Base-by-base conservation (phyloP, 1,140 invertebrate species). In the Drosophila littoralis region DNA sequence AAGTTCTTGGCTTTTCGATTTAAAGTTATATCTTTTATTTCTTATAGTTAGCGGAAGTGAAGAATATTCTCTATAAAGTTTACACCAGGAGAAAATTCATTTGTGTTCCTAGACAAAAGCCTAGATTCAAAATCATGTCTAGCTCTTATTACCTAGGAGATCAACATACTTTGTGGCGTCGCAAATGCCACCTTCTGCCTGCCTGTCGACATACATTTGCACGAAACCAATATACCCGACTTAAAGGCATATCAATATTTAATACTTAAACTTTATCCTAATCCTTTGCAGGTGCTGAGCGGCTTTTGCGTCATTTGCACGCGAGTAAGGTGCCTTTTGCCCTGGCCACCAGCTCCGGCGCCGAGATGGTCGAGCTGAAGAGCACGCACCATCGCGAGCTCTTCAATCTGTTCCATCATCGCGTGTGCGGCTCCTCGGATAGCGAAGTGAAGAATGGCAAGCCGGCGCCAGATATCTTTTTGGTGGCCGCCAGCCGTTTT, bases 391-490 rank as follows among this genome's bases (percentile, higher is more conserved):
- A 98, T 86, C 93, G 94, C 45, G 94, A 97, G 35, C 82, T 98
- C 1, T 96, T 98, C 81, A 90, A 93, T 32, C 86, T 96, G 15
- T 98, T 98, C 90, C 93, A 96, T 81, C 98, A 98, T 90, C 94
- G 95, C 81, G 97, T 99, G 0, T 94, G 96, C 75, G 97, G 96
- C 1, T 96, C 96, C 52, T 95, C 96, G 8, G 98, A 99, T 93
- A 94, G 95, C 5, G 97, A 98, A 73, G 97, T 99, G 0, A 96
- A 96, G 79, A 93, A 95, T 74, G 98, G 98, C 32, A 99, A 99
- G 94, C 98, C 98, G 10, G 95, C 95, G 70, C 98, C 98, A 0
- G 98, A 99, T 92, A 97, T 98, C 85, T 99, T 98, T 91, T 91
- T 98, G 9, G 94, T 98, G 1, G 96, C 97, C 71, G 97, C 97